Evolutionary conservation across 2,113 vertebrate genomes (phyloP).

Genomic region (Corynorhinus townsendii): DNA sequence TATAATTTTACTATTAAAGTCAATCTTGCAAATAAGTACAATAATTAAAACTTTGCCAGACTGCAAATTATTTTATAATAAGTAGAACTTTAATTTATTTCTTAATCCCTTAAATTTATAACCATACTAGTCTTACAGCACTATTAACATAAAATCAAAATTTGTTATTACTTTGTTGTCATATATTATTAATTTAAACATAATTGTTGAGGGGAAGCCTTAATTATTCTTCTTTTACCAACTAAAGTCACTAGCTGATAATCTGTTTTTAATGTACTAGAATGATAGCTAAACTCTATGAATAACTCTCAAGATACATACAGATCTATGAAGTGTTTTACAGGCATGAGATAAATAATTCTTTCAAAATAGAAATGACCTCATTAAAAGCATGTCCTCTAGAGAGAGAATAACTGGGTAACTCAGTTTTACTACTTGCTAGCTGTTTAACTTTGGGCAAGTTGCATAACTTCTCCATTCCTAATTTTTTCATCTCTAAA

Average conservation of each 20-base stretch:
- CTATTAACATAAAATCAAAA: background rate
- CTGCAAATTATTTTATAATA: background rate
- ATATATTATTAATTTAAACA: background rate
- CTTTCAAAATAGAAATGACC: background rate
- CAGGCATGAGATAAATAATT: background rate
- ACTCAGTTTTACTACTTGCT: background rate
- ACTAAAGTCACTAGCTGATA: background rate
- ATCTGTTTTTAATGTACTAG: background rate
- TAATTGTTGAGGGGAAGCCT: background rate
- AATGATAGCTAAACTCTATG: background rate
- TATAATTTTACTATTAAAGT: background rate
- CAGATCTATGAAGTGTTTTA: background rate
- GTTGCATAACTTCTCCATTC: background rate
- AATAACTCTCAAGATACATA: background rate
- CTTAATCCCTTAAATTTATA: background rate
- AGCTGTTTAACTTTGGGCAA: background rate
- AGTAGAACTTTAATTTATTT: background rate
- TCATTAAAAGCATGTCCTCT: background rate
- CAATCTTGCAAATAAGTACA: background rate
- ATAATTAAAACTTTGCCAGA: background rate
- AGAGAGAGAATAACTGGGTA: background rate
- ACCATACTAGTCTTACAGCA: background rate
- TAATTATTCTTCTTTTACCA: background rate
- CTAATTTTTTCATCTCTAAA: background rate
- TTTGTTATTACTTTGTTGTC: background rate